Conservation (phyloP, 2,888 invertebrate genomes). For the Ditula angustiorana region DNA sequence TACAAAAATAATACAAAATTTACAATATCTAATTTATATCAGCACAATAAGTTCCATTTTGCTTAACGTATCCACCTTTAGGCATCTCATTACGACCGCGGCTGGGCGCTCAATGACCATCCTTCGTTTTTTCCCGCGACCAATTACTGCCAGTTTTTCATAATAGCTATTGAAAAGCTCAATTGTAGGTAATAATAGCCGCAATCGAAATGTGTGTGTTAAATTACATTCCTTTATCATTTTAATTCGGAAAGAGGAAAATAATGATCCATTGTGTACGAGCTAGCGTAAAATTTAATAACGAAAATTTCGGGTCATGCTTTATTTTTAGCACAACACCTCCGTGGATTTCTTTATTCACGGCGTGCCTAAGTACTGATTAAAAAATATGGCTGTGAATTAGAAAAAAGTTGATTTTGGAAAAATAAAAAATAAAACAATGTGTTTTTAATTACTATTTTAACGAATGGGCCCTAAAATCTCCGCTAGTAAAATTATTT, state of each 20-base stretch:
- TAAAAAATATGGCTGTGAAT: too few species aligned
- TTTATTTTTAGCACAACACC: not conserved
- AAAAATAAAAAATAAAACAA: not conserved
- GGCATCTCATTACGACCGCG: conserved; percentile 26
- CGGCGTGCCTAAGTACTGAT: too few species aligned
- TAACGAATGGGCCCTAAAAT: not conserved
- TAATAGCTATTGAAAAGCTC: conserved; percentile 67
- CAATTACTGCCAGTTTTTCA: conserved; percentile 76
- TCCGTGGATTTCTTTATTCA: not conserved
- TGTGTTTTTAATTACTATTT: not conserved
- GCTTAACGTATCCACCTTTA: not conserved
- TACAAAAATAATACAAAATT: too few species aligned
- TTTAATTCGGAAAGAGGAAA: conserved; percentile 54
- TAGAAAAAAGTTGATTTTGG: too few species aligned
- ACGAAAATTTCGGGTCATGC: not conserved
- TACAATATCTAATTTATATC: not conserved
- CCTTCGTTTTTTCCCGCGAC: conserved; percentile 70
- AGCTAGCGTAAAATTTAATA: conserved; percentile 18
- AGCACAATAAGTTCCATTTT: not conserved
- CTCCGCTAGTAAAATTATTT: not conserved
- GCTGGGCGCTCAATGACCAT: conserved; percentile 60
- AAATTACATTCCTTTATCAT: conserved; percentile 58
- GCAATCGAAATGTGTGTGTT: conserved; percentile 68
- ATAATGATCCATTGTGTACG: conserved; percentile 27
- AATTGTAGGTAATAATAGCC: conserved; percentile 65